Conservation (phyloP, 2,797 vertebrate species). For the Chaetodon trifasciatus region DNA sequence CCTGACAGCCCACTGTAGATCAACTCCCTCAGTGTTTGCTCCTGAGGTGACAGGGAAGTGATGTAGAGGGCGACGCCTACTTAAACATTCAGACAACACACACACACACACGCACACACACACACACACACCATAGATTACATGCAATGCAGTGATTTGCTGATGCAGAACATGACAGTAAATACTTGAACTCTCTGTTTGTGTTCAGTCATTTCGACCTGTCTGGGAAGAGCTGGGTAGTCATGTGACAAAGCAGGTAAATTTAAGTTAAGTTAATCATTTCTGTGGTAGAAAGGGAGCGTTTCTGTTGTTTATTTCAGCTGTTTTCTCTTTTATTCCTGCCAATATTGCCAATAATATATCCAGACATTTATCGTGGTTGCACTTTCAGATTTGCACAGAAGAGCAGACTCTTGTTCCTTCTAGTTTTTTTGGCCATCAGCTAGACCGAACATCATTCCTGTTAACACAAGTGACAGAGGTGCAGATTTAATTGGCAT, state of each 20-base stretch:
- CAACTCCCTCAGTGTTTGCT: slow-evolving; percentile 11
- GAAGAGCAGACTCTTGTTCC: no score
- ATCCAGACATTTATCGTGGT: no score
- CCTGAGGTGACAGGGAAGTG: slow-evolving; percentile 14
- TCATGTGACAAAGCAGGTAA: no score
- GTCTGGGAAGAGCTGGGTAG: no score
- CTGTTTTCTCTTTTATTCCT: no score
- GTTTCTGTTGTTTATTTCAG: no score
- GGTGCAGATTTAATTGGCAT: slow-evolving; percentile 29
- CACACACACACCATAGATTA: background rate
- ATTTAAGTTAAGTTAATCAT: no score
- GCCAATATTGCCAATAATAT: no score
- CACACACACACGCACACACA: slow-evolving; percentile 5
- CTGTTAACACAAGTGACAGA: background rate
- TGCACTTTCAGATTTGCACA: no score
- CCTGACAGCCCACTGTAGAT: slow-evolving; percentile 9
- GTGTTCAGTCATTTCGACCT: background rate
- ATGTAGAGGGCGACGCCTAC: background rate
- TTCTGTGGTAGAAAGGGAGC: no score
- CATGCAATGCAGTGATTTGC: slow-evolving; percentile 12
- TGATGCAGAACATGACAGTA: background rate
- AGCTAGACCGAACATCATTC: background rate
- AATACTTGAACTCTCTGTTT: background rate
- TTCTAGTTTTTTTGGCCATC: background rate
- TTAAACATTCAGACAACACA: background rate